Conservation (phyloP, 2,797 vertebrate genomes). For the Macropodus opercularis region DNA sequence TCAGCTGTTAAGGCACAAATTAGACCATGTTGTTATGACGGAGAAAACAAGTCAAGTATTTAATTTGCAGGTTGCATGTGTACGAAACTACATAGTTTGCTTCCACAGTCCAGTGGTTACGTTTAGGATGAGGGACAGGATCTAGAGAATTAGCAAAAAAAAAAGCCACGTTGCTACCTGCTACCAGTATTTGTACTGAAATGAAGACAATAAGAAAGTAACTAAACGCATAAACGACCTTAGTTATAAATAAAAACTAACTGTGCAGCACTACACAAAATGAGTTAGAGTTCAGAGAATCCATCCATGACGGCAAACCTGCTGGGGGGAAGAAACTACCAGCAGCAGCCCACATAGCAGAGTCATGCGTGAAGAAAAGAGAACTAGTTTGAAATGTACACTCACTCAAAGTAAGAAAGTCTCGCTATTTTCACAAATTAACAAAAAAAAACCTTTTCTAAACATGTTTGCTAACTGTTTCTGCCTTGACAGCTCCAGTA, state of each 20-base stretch:
- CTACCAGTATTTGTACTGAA: background rate
- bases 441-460: background rate
- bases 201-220: background rate
- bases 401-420: background rate
- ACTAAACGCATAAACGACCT: background rate
- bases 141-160: constrained; percentile 3
- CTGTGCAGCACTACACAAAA: too few relatives aligned
- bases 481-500: background rate
- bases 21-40: constrained; percentile 4
- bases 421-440: background rate
- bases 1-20: constrained; percentile 4
- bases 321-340: too few relatives aligned
- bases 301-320: too few relatives aligned
- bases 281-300: too few relatives aligned
- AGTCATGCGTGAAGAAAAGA: too few relatives aligned
- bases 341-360: too few relatives aligned
- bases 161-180: background rate
- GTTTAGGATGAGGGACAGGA: constrained; percentile 28
- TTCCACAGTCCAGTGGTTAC: constrained; percentile 4
- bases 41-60: constrained; percentile 11
- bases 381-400: too few relatives aligned
- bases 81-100: background rate
- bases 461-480: background rate
- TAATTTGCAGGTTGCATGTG: background rate
- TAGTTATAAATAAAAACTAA: background rate